A percentile compares a stretch with the other conserved stretches of the same genome.
phyloP scores from a whole-genome alignment of 2,888 invertebrate genomes.

The Anoncus sp. region DNA sequence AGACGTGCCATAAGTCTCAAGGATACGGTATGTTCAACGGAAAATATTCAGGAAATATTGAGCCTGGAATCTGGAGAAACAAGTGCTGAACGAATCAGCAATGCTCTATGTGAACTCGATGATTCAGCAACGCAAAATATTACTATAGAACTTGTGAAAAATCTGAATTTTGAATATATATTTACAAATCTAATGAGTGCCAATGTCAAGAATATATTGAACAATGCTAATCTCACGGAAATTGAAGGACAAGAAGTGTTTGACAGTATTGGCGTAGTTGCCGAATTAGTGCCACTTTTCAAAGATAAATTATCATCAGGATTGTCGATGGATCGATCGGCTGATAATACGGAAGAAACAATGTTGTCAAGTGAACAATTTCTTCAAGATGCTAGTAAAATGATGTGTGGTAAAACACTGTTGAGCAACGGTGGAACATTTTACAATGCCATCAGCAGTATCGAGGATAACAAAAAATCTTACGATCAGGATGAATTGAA shows the following conservation, averaged over 20 bases:
- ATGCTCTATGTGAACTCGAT: conserved; percentile 84
- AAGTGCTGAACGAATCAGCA: conserved; percentile 79
- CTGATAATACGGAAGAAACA: conserved; percentile 17
- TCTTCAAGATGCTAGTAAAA: conserved; percentile 85
- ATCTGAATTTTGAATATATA: conserved; percentile 82
- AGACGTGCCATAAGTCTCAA: conserved; percentile 73
- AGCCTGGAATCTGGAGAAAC: conserved; percentile 70
- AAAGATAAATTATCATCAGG: conserved; percentile 75
- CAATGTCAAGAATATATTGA: conserved; percentile 83
- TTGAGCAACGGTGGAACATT: conserved; percentile 81
- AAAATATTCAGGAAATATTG: conserved; percentile 76
- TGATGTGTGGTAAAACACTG: conserved; percentile 87
- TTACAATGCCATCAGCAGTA: conserved; percentile 83
- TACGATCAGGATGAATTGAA: conserved; percentile 84
- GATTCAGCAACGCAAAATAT: conserved; percentile 82
- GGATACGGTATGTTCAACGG: conserved; percentile 77
- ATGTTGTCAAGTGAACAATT: conserved; percentile 79
- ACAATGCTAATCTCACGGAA: conserved; percentile 84
- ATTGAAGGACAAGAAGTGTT: conserved; percentile 83
- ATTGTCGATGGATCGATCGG: conserved; percentile 45
- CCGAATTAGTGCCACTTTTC: conserved; percentile 83
- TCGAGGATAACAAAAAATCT: conserved; percentile 82
- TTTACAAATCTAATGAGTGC: conserved; percentile 81
- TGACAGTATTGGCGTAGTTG: conserved; percentile 82
- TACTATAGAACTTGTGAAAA: conserved; percentile 82